Conservation (phyloP, 2,113 vertebrate species). For the Camarhynchus parvulus region DNA sequence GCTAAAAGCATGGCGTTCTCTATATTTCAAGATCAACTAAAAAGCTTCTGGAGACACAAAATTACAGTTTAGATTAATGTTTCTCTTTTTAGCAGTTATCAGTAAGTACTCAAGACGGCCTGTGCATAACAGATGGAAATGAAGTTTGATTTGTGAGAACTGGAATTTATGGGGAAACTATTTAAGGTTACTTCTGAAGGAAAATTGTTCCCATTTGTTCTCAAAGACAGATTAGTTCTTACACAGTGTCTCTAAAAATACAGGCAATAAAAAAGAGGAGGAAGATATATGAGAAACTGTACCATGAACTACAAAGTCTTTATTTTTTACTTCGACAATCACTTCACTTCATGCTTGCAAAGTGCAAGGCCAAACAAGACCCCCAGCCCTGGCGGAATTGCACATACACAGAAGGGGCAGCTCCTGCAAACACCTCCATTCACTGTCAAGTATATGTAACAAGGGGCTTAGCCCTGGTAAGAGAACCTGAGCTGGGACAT, state of each 20-base stretch:
- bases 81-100: conserved; percentile 11
- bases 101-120: conserved; percentile 7
- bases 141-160: not conserved
- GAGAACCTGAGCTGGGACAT: not conserved
- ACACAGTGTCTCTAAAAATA: not conserved
- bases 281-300: not conserved
- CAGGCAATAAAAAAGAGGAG: not conserved
- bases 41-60: conserved; percentile 3
- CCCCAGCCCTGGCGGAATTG: not conserved
- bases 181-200: not conserved
- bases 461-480: not conserved
- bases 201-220: conserved; percentile 8
- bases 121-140: not conserved
- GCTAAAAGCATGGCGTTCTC: not conserved
- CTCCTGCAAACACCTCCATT: not conserved
- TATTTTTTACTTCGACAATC: not conserved
- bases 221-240: not conserved
- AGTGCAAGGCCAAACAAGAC: not conserved
- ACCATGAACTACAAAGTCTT: not conserved
- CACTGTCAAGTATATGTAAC: not conserved
- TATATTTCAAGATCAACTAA: not conserved
- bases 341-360: not conserved
- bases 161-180: conserved; percentile 15
- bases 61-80: not conserved
- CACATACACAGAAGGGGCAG: not conserved